Base-by-base conservation (phyloP, 1,140 invertebrate genomes). In the Asobara japonica region DNA sequence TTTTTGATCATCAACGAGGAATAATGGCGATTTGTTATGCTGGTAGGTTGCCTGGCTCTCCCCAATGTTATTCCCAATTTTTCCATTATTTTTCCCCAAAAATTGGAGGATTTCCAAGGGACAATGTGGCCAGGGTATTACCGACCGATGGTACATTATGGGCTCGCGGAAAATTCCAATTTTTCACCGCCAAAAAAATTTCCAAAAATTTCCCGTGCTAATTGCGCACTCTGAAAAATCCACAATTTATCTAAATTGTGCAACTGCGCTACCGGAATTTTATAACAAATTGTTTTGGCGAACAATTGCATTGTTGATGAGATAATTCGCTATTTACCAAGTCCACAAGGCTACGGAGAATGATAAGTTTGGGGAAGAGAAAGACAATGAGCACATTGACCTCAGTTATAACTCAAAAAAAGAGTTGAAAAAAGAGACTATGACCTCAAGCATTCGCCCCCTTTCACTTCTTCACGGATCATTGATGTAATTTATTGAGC, bases 11-110 rank as follows among this genome's bases (percentile, higher is more conserved):
- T 36, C n/a, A 36, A 22, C 36, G 64, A 69, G 76, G 61, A 64
- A 79, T 79, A 71, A 86, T 86, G 85, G 83, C 80, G 77, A 77
- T 82, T 70, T 84, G 83, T 75, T 84, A 80, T 72, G 77, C 76
- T 48, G 85, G 85, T 75, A 75, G 33, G 74, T 75, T n/a, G 64
- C 65, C 25, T 13, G 1, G 33, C 31, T 16, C 36, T 16, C 10
- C 60, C 51, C 25, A 22, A 51, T 65, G 30, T 30, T 8, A 31
- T 31, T 5, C 11, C n/a, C 31, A 18, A 16, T 27, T 48, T 8
- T 27, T 22, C 16, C 31, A 31, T 45, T 22, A 16, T 25, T n/a
- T 27, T 7, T 65, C 13, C 29, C 25, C 41, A n/a, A n/a, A n/a
- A n/a, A n/a, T n/a, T n/a, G n/a, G n/a, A n/a, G n/a, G n/a, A n/a